Evolutionary conservation across 2,888 invertebrate genomes (phyloP).

Genomic region (Acronicta leporina): DNA sequence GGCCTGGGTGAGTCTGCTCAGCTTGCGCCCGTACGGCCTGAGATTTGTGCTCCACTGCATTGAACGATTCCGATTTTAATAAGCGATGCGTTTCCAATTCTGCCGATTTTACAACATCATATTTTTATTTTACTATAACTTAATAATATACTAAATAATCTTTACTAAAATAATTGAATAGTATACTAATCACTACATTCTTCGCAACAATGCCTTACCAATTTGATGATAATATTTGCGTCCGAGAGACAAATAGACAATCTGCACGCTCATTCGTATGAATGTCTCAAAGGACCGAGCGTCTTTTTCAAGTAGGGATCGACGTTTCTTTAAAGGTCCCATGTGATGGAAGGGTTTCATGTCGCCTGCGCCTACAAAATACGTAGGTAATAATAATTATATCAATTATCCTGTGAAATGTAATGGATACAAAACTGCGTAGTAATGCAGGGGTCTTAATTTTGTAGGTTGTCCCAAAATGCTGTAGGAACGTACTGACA

Average conservation of each 20-base stretch:
- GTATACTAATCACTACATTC: too few relatives aligned
- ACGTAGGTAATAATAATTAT: too few relatives aligned
- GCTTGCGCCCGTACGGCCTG: conserved; percentile 66
- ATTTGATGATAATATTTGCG: conserved; percentile 89
- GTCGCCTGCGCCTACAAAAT: conserved; percentile 77
- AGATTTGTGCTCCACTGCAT: conserved; percentile 84
- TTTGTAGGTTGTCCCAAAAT: too few relatives aligned
- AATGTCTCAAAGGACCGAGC: conserved; percentile 89
- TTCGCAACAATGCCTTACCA: conserved; percentile 73
- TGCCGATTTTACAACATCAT: conserved; percentile 56
- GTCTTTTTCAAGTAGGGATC: conserved; percentile 90
- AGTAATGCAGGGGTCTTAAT: too few relatives aligned
- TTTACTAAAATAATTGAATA: too few relatives aligned
- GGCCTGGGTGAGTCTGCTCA: conserved; percentile 70
- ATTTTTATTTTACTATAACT: too few relatives aligned
- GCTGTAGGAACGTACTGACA: too few relatives aligned
- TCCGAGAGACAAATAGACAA: conserved; percentile 90
- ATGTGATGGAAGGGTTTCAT: conserved; percentile 89
- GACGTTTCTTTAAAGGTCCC: conserved; percentile 84
- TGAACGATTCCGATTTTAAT: conserved; percentile 90
- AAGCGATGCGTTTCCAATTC: conserved; percentile 90
- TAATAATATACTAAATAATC: too few relatives aligned
- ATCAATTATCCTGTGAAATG: too few relatives aligned
- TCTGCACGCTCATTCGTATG: conserved; percentile 87
- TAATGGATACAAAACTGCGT: too few relatives aligned